Percentiles rank a stretch among this genome's conserved stretches.
Conservation (phyloP, 1,140 invertebrate species). For the Trinorchestia longiramus region DNA sequence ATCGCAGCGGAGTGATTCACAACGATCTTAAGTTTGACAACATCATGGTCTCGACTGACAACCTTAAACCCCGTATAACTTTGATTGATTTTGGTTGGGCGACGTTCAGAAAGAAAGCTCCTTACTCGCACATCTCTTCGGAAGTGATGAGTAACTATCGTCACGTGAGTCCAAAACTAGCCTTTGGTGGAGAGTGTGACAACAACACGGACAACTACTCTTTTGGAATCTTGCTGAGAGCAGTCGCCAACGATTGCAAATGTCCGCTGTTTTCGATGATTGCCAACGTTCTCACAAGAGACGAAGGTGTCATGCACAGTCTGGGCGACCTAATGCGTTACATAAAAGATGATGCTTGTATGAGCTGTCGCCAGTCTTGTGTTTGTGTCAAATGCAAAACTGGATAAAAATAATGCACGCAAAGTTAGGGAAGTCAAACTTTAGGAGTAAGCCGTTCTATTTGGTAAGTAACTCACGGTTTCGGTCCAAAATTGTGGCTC, state of each 20-base stretch:
- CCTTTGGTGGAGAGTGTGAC: neutral
- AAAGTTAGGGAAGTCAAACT: neutral
- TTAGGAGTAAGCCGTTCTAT: neutral
- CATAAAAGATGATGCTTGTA: neutral
- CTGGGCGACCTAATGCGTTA: neutral
- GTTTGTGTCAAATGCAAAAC: neutral
- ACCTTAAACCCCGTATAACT: neutral
- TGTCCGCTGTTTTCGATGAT: neutral
- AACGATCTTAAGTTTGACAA: conserved; percentile 45
- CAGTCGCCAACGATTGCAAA: neutral
- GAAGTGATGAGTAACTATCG: neutral
- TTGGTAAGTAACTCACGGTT: neutral
- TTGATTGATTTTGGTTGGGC: conserved; percentile 33
- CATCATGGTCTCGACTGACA: conserved; percentile 15
- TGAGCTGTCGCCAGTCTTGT: neutral
- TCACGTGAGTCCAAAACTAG: conserved; percentile 26
- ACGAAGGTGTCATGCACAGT: neutral
- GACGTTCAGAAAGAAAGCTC: neutral
- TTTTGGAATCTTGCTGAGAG: neutral
- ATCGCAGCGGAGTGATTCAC: neutral
- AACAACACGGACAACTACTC: conserved; percentile 37
- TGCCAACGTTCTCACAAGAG: neutral
- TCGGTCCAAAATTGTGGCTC: neutral
- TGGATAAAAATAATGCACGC: neutral
- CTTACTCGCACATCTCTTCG: neutral